Percentiles rank a stretch among this genome's conserved stretches.
These are phyloP conservation scores for Sinhomidia bicolor DNA, from an alignment of 2,888 invertebrate species.

Conservation along the genomic window DNA sequence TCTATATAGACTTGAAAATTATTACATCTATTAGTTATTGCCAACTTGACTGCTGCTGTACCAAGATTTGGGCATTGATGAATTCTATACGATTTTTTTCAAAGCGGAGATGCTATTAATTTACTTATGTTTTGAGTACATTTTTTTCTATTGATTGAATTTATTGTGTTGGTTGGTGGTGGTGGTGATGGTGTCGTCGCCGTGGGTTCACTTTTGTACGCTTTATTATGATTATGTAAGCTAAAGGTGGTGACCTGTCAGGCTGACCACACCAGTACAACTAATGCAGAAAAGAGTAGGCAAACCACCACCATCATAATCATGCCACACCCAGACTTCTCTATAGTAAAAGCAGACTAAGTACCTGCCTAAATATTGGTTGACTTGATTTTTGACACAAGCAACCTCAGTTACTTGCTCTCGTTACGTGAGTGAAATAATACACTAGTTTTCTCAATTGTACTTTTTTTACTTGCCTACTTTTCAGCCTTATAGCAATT, in stretches of 20 bases:
- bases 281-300: not conserved
- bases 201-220: not conserved
- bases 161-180: not conserved
- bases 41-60: not conserved
- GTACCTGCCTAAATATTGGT: not conserved
- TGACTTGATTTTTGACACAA: slow-evolving; percentile 38
- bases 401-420: slow-evolving; percentile 3
- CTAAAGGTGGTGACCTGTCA: slow-evolving; percentile 55
- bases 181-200: not conserved
- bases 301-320: not conserved
- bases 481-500: not conserved
- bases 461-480: not conserved
- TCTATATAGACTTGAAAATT: not conserved
- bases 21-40: not conserved
- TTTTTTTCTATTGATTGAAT: slow-evolving; percentile 36
- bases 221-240: not conserved
- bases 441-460: not conserved
- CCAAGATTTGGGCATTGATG: not conserved
- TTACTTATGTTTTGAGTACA: not conserved
- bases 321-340: slow-evolving; percentile 57
- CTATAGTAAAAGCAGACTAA: slow-evolving; percentile 31
- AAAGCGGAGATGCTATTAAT: slow-evolving; percentile 13
- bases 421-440: slow-evolving; percentile 64
- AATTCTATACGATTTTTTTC: not conserved
- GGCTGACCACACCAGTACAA: slow-evolving; percentile 57